phyloP scores from a whole-genome alignment of 2,888 invertebrate genomes.

The Plagodis pulveraria region DNA sequence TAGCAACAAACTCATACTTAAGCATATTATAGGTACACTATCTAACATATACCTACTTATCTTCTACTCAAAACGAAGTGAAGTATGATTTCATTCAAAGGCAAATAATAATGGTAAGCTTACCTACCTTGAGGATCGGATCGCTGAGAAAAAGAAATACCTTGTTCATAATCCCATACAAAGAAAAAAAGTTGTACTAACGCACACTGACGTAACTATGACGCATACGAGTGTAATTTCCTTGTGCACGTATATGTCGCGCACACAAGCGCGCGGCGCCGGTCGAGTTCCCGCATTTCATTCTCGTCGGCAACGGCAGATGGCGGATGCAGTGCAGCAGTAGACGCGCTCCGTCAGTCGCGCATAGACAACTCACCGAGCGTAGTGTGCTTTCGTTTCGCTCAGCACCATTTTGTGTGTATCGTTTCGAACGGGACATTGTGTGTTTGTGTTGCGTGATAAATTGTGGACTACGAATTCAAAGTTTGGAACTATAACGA shows the following conservation, averaged over 20 bases:
- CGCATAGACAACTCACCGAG: constrained; percentile 82
- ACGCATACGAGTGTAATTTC: constrained; percentile 63
- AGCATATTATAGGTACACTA: no score
- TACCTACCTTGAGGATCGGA: constrained; percentile 51
- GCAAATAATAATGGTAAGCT: constrained; percentile 41
- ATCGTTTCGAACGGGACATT: constrained; percentile 82
- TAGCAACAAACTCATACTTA: no score
- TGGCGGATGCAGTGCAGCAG: constrained; percentile 85
- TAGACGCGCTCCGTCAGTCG: constrained; percentile 81
- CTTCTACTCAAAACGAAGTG: not conserved
- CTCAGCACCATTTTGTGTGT: constrained; percentile 83
- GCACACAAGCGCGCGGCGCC: constrained; percentile 52
- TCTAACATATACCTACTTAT: not conserved
- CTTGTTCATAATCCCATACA: constrained; percentile 76
- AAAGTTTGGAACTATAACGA: constrained; percentile 61
- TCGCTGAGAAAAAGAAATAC: constrained; percentile 64
- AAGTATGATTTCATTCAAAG: constrained; percentile 25
- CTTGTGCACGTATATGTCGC: constrained; percentile 54
- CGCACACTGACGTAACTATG: constrained; percentile 60
- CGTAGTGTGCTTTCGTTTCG: constrained; percentile 68
- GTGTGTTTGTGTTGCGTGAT: constrained; percentile 82
- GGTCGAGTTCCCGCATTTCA: constrained; percentile 78
- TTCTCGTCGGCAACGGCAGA: constrained; percentile 85
- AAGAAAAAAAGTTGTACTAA: constrained; percentile 74
- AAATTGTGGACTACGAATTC: constrained; percentile 68